These are phyloP conservation scores for Bungarus multicinctus DNA, from an alignment of 2,113 vertebrate genomes.

Conservation along the genomic window DNA sequence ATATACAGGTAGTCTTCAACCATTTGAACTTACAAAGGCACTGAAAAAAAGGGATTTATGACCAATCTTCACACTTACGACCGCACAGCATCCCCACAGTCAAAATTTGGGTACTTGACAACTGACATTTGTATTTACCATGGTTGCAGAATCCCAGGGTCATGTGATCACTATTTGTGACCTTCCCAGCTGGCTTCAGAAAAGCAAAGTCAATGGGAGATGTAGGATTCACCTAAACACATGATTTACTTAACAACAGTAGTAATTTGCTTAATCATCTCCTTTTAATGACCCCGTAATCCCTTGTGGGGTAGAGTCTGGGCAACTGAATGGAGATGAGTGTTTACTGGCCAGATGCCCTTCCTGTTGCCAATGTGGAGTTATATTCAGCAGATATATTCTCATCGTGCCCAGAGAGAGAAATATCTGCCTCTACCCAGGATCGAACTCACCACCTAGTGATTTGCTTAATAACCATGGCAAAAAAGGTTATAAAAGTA, in stretches of 20 bases:
- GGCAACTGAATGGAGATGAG: too few relatives aligned
- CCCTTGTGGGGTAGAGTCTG: too few relatives aligned
- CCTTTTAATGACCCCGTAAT: too few relatives aligned
- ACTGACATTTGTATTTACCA: background rate
- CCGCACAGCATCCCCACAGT: background rate
- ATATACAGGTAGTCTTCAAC: too few relatives aligned
- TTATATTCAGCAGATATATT: too few relatives aligned
- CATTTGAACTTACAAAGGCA: background rate
- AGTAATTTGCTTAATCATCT: background rate
- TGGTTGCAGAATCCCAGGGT: background rate
- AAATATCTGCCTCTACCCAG: too few relatives aligned
- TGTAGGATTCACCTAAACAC: background rate
- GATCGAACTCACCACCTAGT: too few relatives aligned
- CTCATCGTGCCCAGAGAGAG: too few relatives aligned
- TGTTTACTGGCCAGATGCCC: too few relatives aligned
- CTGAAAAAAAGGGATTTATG: background rate
- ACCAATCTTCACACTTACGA: background rate
- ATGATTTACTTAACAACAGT: background rate
- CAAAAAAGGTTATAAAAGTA: background rate
- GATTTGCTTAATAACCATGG: background rate
- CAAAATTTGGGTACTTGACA: background rate
- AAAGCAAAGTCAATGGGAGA: background rate
- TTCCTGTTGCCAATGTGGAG: too few relatives aligned
- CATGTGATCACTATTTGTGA: background rate
- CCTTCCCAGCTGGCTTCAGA: background rate